Evolutionary conservation across 2,888 invertebrate species (phyloP), one percentile per base, ranked within the genome.

Genomic region (Rhyacophila evoluta): DNA sequence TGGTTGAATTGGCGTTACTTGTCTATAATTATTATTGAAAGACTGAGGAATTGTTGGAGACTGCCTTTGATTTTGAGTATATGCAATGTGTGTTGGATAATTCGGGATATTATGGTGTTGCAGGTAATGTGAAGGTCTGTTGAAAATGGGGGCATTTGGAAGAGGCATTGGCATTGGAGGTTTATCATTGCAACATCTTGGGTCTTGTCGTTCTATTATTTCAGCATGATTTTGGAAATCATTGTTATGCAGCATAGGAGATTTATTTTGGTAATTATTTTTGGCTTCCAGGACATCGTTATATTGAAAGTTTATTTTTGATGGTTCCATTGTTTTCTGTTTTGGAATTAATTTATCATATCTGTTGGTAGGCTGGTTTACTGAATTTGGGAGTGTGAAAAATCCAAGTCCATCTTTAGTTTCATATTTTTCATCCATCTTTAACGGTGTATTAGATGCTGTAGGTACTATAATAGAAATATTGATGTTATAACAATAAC

Each of bases 331-430:
- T 12, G 12, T n/a, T 19, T n/a, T n/a, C n/a, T 37, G 27, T 6
- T 2, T 25, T 1, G 76, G 27, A 15, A 2, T 25, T 27, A 36
- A 25, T 8, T 19, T 12, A 8, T 28, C 11, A 10, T 28, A 75
- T 29, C 27, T 75, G 8, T 72, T 37, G 10, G 36, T 10, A 15
- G 70, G 55, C 36, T 75, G 33, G 12, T 73, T 72, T 19, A 33
- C 72, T 5, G 79, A 76, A 33, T 78, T 78, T 2, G 81, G 81
- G n/a, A 75, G 39, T 4, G 81, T 81, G 27, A 81, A 81, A 69
- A 81, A 81, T 0, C 72, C 77, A 10, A 78, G 25, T 12, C 28
- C 70, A 29, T 29, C 28, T 12, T 55, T 25, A 10, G 72, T 25
- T 5, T 69, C 55, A 19, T 72, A 0, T 73, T 72, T 75, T 1